Evolutionary conservation across 2,888 invertebrate genomes (phyloP).

Genomic region (Caenorhabditis panamensis): DNA sequence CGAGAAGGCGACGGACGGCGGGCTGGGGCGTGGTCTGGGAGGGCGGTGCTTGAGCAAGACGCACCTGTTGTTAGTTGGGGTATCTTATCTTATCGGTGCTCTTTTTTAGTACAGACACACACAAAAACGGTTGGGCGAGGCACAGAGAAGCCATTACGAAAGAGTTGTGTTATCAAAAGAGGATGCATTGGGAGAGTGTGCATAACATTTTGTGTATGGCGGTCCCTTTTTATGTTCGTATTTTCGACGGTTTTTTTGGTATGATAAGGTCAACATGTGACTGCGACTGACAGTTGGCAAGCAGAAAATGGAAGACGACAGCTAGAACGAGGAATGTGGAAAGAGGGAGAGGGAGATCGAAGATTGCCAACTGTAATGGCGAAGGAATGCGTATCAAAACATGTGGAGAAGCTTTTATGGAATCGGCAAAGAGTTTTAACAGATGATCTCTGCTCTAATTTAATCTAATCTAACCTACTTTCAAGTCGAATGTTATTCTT

Average conservation of each 20-base stretch:
- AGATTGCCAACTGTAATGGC: background rate
- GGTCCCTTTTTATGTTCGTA: conserved; percentile 44
- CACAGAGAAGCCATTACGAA: conserved; percentile 10
- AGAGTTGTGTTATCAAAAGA: conserved; percentile 21
- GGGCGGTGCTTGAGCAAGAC: conserved; percentile 1
- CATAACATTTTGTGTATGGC: conserved; percentile 15
- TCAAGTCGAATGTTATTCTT: background rate
- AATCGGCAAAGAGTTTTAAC: too few species aligned
- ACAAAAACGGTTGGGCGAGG: conserved; percentile 1
- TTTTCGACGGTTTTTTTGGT: conserved; percentile 27
- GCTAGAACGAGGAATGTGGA: background rate
- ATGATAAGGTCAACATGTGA: conserved; percentile 51
- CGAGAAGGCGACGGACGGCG: conserved; percentile 19
- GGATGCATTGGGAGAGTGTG: too few species aligned
- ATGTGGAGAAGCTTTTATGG: background rate
- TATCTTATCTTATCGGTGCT: background rate
- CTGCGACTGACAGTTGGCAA: conserved; percentile 44
- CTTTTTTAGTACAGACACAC: background rate
- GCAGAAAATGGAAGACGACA: conserved; percentile 10
- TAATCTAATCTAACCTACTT: too few species aligned
- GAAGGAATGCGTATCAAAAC: conserved; percentile 7
- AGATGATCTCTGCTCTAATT: too few species aligned
- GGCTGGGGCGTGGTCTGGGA: conserved; percentile 30
- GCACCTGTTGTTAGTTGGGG: background rate
- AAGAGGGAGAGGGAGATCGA: conserved; percentile 21